Conservation (phyloP, 2,888 invertebrate species). For the Priocnemis perturbator region DNA sequence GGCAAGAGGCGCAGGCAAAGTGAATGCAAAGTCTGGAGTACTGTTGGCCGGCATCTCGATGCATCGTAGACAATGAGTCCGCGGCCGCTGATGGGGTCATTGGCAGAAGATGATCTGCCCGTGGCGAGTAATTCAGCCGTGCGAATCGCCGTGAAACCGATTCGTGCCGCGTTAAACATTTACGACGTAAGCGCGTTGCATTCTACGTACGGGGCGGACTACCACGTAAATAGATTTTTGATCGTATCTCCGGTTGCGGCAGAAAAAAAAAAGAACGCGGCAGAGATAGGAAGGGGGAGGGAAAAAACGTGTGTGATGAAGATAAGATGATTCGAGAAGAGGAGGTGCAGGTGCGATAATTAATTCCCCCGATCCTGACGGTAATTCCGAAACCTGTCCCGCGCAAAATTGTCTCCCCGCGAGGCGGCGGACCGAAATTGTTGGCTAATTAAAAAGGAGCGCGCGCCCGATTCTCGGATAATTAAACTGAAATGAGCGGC, state of each 20-base stretch:
- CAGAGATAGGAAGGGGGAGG: conserved; percentile 5
- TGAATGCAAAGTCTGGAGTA: too few relatives aligned
- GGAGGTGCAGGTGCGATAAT: conserved; percentile 27
- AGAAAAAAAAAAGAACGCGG: neutral
- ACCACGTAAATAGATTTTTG: conserved; percentile 40
- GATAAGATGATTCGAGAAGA: conserved; percentile 31
- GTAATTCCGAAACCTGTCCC: neutral
- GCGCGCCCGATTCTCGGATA: neutral
- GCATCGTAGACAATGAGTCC: conserved; percentile 19
- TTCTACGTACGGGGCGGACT: conserved; percentile 26
- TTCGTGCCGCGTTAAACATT: conserved; percentile 50
- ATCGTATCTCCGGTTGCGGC: conserved; percentile 28
- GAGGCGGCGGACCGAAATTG: conserved; percentile 11
- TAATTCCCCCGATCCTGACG: conserved; percentile 30
- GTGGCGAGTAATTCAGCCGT: conserved; percentile 43
- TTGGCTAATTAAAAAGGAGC: conserved; percentile 6
- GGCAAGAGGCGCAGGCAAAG: too few relatives aligned
- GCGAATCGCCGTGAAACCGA: conserved; percentile 48
- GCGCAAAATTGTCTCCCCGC: conserved; percentile 12
- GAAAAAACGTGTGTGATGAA: conserved; percentile 6
- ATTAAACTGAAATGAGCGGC: too few relatives aligned
- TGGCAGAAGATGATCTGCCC: conserved; percentile 40
- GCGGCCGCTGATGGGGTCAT: conserved; percentile 36
- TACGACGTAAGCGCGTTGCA: conserved; percentile 37
- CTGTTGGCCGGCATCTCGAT: conserved; percentile 3